A percentile compares a stretch with the other conserved stretches of the same genome.
Conservation (phyloP, 1,140 invertebrate species). For the Asbolus verrucosus region DNA sequence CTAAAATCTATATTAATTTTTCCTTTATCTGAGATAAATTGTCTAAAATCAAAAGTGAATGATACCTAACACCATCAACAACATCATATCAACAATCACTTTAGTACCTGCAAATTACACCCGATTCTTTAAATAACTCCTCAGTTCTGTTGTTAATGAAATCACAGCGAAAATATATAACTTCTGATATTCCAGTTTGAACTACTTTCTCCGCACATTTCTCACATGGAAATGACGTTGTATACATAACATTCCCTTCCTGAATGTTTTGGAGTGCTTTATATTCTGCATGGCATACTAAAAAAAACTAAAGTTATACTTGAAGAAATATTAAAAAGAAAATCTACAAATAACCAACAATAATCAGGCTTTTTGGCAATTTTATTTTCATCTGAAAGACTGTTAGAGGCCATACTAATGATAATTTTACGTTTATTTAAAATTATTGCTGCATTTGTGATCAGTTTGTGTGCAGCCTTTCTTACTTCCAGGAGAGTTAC, state of each 20-base stretch:
- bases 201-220: conserved; percentile 7
- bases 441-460: conserved; percentile 16
- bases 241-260: conserved; percentile 12
- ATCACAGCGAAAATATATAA: conserved; percentile 1
- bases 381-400: not conserved
- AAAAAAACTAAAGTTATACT: not conserved
- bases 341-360: too few species aligned
- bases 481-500: not conserved
- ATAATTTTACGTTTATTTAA: conserved; percentile 19
- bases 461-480: too few species aligned
- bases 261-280: conserved; percentile 4
- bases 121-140: not conserved
- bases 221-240: conserved; percentile 8
- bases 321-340: not conserved
- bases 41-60: too few species aligned
- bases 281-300: conserved; percentile 5
- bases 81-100: not conserved
- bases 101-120: not conserved
- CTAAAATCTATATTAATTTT: too few species aligned
- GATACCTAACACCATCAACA: not conserved
- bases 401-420: not conserved
- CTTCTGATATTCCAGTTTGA: not conserved
- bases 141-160: not conserved
- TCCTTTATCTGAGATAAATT: too few species aligned
- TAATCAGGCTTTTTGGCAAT: not conserved